A percentile compares a stretch with the other conserved stretches of the same genome.
These are phyloP conservation scores for Drosophila paracracens DNA, from an alignment of 2,888 invertebrate genomes.

Conservation along the genomic window DNA sequence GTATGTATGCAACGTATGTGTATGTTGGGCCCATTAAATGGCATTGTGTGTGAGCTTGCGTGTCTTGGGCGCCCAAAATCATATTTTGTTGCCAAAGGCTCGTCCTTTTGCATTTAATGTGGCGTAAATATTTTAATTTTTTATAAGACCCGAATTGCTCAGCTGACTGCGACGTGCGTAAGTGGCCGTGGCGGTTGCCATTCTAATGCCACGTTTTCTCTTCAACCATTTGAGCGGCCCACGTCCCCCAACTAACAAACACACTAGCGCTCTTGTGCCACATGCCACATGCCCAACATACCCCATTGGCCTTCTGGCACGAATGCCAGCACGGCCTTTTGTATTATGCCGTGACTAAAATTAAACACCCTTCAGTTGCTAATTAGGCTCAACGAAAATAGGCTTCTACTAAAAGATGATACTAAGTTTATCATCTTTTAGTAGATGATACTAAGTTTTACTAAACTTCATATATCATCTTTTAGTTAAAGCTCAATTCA, in stretches of 20 bases:
- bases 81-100: constrained; percentile 71
- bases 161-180: constrained; percentile 81
- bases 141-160: constrained; percentile 72
- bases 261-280: constrained; percentile 26
- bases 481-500: not conserved
- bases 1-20: not conserved
- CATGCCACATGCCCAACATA: constrained; percentile 32
- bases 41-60: constrained; percentile 12
- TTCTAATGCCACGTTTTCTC: constrained; percentile 77
- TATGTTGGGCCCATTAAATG: constrained; percentile 45
- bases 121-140: constrained; percentile 82
- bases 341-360: constrained; percentile 38
- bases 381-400: not conserved
- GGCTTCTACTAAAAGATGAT: not conserved
- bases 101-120: constrained; percentile 77
- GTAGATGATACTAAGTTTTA: not conserved
- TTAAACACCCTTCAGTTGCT: constrained; percentile 12
- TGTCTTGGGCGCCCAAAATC: constrained; percentile 65
- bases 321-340: constrained; percentile 53
- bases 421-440: not conserved
- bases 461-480: too few species aligned
- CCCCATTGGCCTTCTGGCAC: constrained; percentile 39
- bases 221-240: constrained; percentile 46
- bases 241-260: constrained; percentile 3
- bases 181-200: constrained; percentile 80